A percentile compares a stretch with the other conserved stretches of the same genome.
These are phyloP conservation scores for Dinocampus coccinellae DNA, from an alignment of 2,888 invertebrate genomes.

Conservation along the genomic window DNA sequence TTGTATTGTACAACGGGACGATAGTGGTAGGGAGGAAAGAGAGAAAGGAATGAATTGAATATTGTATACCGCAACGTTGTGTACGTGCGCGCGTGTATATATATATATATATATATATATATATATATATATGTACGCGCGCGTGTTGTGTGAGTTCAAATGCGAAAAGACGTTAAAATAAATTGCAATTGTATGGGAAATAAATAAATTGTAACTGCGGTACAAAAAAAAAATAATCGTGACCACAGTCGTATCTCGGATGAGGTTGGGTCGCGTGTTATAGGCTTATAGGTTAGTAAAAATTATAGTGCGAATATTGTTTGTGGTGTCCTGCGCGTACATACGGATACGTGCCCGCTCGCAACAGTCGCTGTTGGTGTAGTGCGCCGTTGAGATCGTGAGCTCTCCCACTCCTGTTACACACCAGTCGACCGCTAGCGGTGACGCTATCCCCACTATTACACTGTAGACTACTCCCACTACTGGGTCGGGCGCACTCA, in stretches of 20 bases:
- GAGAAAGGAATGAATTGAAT: background rate
- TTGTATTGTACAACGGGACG: background rate
- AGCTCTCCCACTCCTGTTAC: constrained; percentile 3
- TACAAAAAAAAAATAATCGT: constrained; percentile 10
- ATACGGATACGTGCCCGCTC: constrained; percentile 51
- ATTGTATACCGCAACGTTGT: constrained; percentile 13
- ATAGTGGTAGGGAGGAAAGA: background rate
- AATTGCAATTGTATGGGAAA: constrained; percentile 25
- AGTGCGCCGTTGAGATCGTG: constrained; percentile 48
- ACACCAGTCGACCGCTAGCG: constrained; percentile 7
- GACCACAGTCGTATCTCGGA: constrained; percentile 18
- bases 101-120: too few species aligned
- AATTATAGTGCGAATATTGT: constrained; percentile 9
- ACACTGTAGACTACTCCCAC: background rate
- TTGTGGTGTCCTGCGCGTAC: constrained; percentile 45
- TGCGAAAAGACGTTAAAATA: constrained; percentile 26
- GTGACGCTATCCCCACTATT: background rate
- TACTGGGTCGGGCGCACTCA: constrained; percentile 30
- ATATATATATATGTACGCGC: too few species aligned
- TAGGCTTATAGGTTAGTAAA: constrained; percentile 37
- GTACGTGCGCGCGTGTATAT: background rate
- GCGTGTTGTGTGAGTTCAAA: too few species aligned
- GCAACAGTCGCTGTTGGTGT: constrained; percentile 59
- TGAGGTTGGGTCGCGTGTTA: constrained; percentile 29
- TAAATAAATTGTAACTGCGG: constrained; percentile 10